Evolutionary conservation across 2,888 invertebrate species (phyloP).

Genomic region (Nymphalis polychloros): DNA sequence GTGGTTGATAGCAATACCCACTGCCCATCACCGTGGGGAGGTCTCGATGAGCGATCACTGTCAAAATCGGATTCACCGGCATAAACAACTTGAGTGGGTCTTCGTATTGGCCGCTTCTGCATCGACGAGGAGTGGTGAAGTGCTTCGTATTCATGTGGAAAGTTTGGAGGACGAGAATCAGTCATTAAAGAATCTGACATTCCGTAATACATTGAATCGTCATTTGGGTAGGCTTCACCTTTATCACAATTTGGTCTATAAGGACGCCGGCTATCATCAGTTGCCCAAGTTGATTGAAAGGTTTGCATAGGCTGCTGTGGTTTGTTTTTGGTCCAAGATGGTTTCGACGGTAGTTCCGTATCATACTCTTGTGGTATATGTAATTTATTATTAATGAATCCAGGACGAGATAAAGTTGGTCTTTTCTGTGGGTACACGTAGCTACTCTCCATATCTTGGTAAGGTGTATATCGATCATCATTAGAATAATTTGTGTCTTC

Average conservation of each 20-base stretch:
- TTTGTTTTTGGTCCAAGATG: constrained; percentile 61
- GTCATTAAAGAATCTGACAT: constrained; percentile 73
- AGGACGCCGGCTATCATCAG: constrained; percentile 70
- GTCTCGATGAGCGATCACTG: constrained; percentile 80
- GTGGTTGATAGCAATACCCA: constrained; percentile 90
- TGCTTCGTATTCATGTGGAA: constrained; percentile 75
- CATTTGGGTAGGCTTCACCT: constrained; percentile 58
- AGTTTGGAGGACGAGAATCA: constrained; percentile 74
- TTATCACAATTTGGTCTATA: constrained; percentile 72
- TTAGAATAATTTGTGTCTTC: constrained; percentile 56
- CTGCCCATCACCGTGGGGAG: constrained; percentile 86
- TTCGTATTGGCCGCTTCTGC: constrained; percentile 63
- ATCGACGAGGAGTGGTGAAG: constrained; percentile 62
- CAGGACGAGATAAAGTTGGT: constrained; percentile 61
- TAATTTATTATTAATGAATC: constrained; percentile 68
- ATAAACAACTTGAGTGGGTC: constrained; percentile 77
- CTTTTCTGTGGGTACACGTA: constrained; percentile 65
- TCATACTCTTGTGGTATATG: constrained; percentile 64
- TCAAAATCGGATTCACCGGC: constrained; percentile 69
- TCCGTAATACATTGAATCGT: constrained; percentile 65
- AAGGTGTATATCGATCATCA: constrained; percentile 49
- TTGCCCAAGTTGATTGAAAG: constrained; percentile 64
- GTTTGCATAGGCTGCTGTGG: constrained; percentile 54
- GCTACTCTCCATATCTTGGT: constrained; percentile 55
- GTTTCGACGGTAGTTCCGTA: constrained; percentile 67